These are phyloP conservation scores for Thecocarcelia acutangulata DNA, from an alignment of 2,888 invertebrate genomes.

Conservation along the genomic window DNA sequence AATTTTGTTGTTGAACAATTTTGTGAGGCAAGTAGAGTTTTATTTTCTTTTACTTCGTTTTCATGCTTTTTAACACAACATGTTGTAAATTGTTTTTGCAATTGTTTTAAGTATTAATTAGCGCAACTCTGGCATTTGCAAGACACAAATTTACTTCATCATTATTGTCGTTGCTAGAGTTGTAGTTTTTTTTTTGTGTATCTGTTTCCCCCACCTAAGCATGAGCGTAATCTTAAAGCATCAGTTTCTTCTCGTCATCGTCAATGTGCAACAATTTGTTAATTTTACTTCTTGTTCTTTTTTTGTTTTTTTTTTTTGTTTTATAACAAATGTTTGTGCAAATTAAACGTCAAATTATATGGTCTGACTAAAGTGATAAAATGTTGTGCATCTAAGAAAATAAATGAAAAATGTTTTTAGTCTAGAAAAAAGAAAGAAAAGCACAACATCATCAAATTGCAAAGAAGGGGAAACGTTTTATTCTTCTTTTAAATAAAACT, in stretches of 20 bases:
- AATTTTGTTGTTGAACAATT: conserved; percentile 40
- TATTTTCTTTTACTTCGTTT: conserved; percentile 34
- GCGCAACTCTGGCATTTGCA: conserved; percentile 57
- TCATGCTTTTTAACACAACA: conserved; percentile 53
- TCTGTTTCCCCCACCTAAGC: conserved; percentile 55
- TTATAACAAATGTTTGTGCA: conserved; percentile 58
- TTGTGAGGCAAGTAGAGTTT: conserved; percentile 13
- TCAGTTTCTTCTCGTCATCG: conserved; percentile 8
- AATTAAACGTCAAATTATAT: conserved; percentile 81
- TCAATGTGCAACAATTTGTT: conserved; percentile 28
- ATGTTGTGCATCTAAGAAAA: conserved; percentile 72
- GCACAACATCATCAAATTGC: too few relatives aligned
- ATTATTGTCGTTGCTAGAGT: conserved; percentile 25
- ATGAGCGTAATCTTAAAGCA: conserved; percentile 2
- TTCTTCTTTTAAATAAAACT: neutral
- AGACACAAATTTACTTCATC: conserved; percentile 33
- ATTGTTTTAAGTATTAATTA: conserved; percentile 75
- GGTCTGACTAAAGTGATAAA: conserved; percentile 80
- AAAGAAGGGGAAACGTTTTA: neutral
- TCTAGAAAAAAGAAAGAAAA: conserved; percentile 6
- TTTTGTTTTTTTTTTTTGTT: conserved; percentile 7
- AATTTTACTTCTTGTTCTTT: too few relatives aligned
- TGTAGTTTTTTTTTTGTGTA: neutral
- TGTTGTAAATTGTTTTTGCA: conserved; percentile 76
- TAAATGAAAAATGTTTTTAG: conserved; percentile 51